Conservation (phyloP, 2,797 vertebrate genomes). For the Pterois miles region DNA sequence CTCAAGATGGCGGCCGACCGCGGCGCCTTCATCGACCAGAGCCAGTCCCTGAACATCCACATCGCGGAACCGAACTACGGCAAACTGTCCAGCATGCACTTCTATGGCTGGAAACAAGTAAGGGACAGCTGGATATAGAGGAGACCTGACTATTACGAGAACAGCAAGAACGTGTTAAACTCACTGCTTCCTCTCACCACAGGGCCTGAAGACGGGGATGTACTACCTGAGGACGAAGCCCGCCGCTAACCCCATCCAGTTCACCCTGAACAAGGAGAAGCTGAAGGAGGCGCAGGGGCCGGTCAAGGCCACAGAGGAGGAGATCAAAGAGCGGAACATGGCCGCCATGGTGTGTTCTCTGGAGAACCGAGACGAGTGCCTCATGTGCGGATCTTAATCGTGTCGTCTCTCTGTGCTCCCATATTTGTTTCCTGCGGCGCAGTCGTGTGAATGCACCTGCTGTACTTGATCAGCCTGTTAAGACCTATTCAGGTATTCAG, state of each 20-base stretch:
- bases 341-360: slow-evolving; percentile 97
- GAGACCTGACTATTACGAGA: rapidly evolving
- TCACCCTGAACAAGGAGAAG: slow-evolving; percentile 97
- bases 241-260: slow-evolving; percentile 97
- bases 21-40: slow-evolving; percentile 97
- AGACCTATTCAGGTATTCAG: not conserved
- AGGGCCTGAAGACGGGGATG: slow-evolving; percentile 99
- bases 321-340: slow-evolving; percentile 89
- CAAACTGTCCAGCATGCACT: slow-evolving; percentile 99
- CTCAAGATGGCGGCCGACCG: slow-evolving; percentile 98
- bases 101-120: slow-evolving; percentile 97
- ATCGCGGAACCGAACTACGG: slow-evolving; percentile 98
- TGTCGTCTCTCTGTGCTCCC: rapidly evolving
- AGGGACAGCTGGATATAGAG: not conserved
- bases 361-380: slow-evolving; percentile 94
- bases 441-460: not conserved
- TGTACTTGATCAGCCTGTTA: not conserved
- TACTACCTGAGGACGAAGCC: slow-evolving; percentile 97
- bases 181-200: not conserved
- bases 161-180: not conserved
- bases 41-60: slow-evolving; percentile 98
- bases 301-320: slow-evolving; percentile 73
- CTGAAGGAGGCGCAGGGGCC: slow-evolving; percentile 83
- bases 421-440: too few species aligned
- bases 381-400: slow-evolving; percentile 95